These are phyloP conservation scores for Coturnix japonica DNA, from an alignment of 2,113 vertebrate genomes.

Conservation along the genomic window DNA sequence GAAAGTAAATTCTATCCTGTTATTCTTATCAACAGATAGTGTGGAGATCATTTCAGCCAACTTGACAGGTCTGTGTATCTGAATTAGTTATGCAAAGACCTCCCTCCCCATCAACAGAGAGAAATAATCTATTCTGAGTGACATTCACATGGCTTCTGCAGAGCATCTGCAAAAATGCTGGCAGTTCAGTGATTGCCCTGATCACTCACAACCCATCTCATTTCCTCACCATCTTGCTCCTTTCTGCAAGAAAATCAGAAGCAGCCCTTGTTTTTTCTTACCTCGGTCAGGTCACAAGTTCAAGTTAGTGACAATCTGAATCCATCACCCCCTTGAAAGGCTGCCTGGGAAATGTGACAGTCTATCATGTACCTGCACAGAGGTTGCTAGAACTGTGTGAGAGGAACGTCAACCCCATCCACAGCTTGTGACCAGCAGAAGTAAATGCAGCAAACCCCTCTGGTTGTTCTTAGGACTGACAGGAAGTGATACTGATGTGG, in stretches of 20 bases:
- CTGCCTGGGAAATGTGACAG: background rate
- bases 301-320: background rate
- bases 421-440: background rate
- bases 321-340: background rate
- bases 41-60: background rate
- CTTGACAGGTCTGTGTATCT: background rate
- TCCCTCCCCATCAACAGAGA: background rate
- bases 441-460: background rate
- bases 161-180: background rate
- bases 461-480: background rate
- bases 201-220: background rate
- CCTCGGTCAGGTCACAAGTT: background rate
- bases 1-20: background rate
- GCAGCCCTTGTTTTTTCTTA: background rate
- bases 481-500: background rate
- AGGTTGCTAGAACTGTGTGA: rapidly evolving
- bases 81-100: background rate
- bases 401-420: background rate
- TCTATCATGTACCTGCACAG: background rate
- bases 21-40: background rate
- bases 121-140: background rate
- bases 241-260: background rate
- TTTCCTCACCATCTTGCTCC: background rate
- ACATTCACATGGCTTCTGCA: rapidly evolving
- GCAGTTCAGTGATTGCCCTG: background rate